phyloP scores from a whole-genome alignment of 2,888 invertebrate genomes.

The Octonoba sinensis region DNA sequence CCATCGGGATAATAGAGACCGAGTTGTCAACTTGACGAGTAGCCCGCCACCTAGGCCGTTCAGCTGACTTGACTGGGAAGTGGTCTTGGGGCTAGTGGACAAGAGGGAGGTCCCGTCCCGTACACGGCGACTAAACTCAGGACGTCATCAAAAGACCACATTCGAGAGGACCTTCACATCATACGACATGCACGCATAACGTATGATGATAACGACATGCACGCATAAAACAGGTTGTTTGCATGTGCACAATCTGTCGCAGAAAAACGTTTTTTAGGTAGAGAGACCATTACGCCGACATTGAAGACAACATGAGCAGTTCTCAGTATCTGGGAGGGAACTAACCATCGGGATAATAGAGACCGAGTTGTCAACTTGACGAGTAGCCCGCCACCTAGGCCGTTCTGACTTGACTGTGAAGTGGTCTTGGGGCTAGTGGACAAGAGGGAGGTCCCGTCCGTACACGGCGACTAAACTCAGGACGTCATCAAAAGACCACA shows the following conservation, averaged over 20 bases:
- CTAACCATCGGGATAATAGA: no score
- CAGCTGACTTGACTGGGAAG: not conserved
- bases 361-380: not conserved
- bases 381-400: no score
- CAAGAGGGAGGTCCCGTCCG: not conserved
- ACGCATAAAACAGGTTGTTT: not conserved
- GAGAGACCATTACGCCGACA: not conserved
- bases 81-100: conserved; percentile 2
- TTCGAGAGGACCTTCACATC: conserved; percentile 10
- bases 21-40: not conserved
- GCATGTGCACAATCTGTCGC: not conserved
- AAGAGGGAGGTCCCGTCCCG: not conserved
- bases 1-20: conserved; percentile 11
- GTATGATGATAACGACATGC: no score
- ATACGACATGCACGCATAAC: no score
- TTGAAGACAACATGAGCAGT: not conserved
- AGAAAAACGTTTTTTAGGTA: not conserved
- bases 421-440: conserved; percentile 5
- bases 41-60: not conserved
- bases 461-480: conserved; percentile 10
- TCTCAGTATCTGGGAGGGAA: not conserved
- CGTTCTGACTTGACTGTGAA: not conserved
- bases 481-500: not conserved
- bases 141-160: conserved; percentile 5
- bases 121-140: conserved; percentile 14